A percentile compares a stretch with the other conserved stretches of the same genome.
phyloP scores from a whole-genome alignment of 2,113 vertebrate genomes.

The Collichthys lucidus region DNA sequence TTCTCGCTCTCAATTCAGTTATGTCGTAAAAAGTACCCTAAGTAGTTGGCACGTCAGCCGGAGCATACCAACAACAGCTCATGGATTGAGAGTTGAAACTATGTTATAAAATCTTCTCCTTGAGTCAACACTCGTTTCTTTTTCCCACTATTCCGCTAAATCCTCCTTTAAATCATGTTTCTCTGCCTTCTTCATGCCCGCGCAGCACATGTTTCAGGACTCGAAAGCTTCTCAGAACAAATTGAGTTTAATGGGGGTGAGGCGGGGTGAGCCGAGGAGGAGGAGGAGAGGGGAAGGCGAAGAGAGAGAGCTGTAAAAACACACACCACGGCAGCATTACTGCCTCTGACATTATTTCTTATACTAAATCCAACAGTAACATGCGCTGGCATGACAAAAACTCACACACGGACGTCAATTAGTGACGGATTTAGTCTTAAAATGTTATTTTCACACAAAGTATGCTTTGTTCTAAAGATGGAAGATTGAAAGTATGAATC shows the following conservation, averaged over 20 bases:
- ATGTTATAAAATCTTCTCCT: constrained; percentile 2
- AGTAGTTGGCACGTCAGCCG: constrained; percentile 7
- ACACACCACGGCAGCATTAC: constrained; percentile 43
- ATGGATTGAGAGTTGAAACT: constrained; percentile 1
- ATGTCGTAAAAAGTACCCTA: constrained; percentile 16
- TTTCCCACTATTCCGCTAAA: constrained; percentile 13
- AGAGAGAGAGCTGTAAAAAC: constrained; percentile 60
- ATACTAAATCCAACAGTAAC: constrained; percentile 25
- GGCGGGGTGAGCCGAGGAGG: constrained; percentile 47
- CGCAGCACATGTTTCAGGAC: constrained; percentile 54
- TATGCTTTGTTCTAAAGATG: not conserved
- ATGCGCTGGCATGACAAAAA: not conserved
- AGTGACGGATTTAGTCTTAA: not conserved
- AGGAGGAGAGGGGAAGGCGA: not conserved
- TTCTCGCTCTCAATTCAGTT: not conserved
- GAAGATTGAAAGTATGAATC: not conserved
- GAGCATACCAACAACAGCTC: not conserved
- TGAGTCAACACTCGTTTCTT: not conserved
- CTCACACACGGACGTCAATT: not conserved
- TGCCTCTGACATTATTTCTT: constrained; percentile 16
- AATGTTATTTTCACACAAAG: not conserved
- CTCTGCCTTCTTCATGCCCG: constrained; percentile 17
- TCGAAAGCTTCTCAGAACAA: constrained; percentile 65
- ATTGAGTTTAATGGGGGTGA: constrained; percentile 77
- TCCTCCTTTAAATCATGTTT: constrained; percentile 37